phyloP scores from a whole-genome alignment of 1,140 invertebrate species.

The Cardiocondyla obscurior region DNA sequence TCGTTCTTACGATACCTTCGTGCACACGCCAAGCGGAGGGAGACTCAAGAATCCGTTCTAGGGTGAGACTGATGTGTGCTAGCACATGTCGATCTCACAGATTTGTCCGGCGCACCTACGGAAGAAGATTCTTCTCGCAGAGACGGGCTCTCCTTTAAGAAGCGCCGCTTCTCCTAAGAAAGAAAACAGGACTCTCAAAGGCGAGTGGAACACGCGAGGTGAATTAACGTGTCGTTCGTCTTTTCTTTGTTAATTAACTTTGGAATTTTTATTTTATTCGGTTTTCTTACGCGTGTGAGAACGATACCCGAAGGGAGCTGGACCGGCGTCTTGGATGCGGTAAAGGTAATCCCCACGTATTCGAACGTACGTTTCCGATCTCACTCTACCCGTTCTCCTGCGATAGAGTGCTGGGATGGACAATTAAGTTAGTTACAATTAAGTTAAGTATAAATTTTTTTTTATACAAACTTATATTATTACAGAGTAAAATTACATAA shows the following conservation, averaged over 20 bases:
- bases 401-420: constrained; percentile 54
- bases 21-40: constrained; percentile 27
- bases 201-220: neutral
- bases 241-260: too few species aligned
- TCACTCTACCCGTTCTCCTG: neutral
- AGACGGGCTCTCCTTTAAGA: constrained; percentile 27
- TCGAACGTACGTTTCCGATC: neutral
- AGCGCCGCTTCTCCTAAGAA: constrained; percentile 66
- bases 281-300: constrained; percentile 32
- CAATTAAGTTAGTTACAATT: too few species aligned
- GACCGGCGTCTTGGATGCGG: constrained; percentile 48
- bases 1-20: constrained; percentile 66
- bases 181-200: constrained; percentile 69
- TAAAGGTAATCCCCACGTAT: constrained; percentile 20
- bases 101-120: constrained; percentile 53
- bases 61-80: constrained; percentile 22
- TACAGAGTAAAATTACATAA: too few species aligned
- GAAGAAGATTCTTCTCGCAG: constrained; percentile 51
- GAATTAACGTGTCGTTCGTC: constrained; percentile 2
- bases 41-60: constrained; percentile 51
- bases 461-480: too few species aligned
- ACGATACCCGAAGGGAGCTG: constrained; percentile 26
- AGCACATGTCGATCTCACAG: constrained; percentile 34
- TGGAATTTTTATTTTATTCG: constrained; percentile 26
- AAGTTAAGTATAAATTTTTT: too few species aligned